Evolutionary conservation across 2,113 vertebrate species (phyloP).

Genomic region (Leucopternis melanops): DNA sequence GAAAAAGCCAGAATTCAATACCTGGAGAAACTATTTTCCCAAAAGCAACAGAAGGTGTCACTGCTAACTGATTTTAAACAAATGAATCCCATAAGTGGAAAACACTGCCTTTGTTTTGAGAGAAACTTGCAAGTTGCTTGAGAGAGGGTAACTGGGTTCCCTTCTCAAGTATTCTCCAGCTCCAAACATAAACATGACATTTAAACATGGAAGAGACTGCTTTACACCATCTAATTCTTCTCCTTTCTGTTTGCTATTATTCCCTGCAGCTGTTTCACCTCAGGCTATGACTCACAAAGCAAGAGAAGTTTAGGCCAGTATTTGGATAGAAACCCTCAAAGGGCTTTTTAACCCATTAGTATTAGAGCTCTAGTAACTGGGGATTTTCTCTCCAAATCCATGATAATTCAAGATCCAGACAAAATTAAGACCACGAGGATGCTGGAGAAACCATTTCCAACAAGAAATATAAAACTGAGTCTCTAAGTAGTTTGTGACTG

Average conservation of each 20-base stretch:
- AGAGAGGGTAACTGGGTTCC: neutral
- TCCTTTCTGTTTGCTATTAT: neutral
- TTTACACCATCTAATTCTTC: neutral
- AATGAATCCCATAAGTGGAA: neutral
- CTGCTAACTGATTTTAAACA: slow-evolving; percentile 54
- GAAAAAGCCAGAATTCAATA: neutral
- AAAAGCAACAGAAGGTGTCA: slow-evolving; percentile 66
- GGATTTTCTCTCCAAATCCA: neutral
- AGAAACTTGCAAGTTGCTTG: neutral
- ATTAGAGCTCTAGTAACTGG: neutral
- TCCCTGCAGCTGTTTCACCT: slow-evolving; percentile 9
- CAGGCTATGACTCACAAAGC: neutral
- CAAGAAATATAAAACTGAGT: neutral
- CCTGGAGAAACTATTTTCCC: slow-evolving; percentile 36
- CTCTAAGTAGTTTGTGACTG: neutral
- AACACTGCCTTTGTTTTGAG: slow-evolving; percentile 22
- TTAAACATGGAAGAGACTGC: neutral
- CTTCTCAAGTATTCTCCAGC: neutral
- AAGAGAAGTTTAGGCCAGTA: neutral
- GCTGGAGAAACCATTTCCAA: neutral
- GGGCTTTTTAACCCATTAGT: neutral
- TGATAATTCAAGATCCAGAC: neutral
- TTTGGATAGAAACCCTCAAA: neutral
- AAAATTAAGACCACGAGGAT: neutral
- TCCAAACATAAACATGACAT: neutral